Evolutionary conservation across 2,113 vertebrate species (phyloP), one percentile per base, ranked within the genome.

Genomic region (Australoheros scitulus): DNA sequence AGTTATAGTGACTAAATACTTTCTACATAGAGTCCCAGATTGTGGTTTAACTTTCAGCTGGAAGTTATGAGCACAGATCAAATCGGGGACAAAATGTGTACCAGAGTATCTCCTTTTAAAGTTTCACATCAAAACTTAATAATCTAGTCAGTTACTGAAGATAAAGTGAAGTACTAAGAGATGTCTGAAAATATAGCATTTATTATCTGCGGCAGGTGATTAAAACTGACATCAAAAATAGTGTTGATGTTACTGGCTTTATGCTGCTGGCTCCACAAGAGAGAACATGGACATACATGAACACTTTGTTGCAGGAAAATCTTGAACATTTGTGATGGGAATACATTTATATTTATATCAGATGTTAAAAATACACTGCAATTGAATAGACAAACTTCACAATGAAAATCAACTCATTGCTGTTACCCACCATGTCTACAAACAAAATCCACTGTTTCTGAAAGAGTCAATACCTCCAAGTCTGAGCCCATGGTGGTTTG

Each of bases 1-100:
- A 83, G 63, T 80, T 61, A 7, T 2, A n/a, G 29, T n/a, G 29
- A 74, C 32, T 3, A 29, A 38, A 11, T 43, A 55, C 10, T 82
- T 82, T 43, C 24, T 11, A 6, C 58, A 56, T 17, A 3, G 43
- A 60, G 55, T 57, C 7, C 38, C 41, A 87, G 68, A 32, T 34
- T 34, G 68, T 18, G 26, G 47, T 34, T 72, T 72, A 34, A 34
- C 68, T 55, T 55, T 52, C 6, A 32, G 68, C 18, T 72, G 26
- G 68, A 55, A 55, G 47, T 72, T 72, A 34, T 4, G 3, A 55
- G 47, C 0, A 1, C 47, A 55, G 68, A 72, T 72, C 68, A 72
- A 72, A 32, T 72, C 68, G 13, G 47, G 68, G 18, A 72, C 68
- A 70, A 70, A 70, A 72, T 72, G 68, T 55, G 68, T 47, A 32